Evolutionary conservation across 1,140 invertebrate genomes (phyloP), one percentile per base, ranked within the genome.

Genomic region (Solenopsis invicta): DNA sequence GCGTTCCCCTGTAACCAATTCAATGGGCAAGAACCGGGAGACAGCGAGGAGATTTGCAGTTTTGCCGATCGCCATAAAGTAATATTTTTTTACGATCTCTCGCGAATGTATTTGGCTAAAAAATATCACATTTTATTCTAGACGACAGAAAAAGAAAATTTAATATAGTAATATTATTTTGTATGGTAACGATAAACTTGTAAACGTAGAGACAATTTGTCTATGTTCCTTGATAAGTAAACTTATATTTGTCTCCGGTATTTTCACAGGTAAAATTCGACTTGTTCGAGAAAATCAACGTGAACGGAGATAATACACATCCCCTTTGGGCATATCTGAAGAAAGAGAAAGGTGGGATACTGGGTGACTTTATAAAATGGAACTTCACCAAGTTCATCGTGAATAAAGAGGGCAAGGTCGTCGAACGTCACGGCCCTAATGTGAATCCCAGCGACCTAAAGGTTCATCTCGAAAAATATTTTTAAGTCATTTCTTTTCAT

Each of bases 1-100:
- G 99, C 97, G n/a, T 99, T 99, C 94, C 99, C 99, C 0, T 99
- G 99, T 95, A 99, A 99, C 95, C 98, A 99, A 93, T 99, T 99
- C 94, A 97, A 96, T 41, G 96, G 96, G 3, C 98, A 98, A 95
- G 98, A 99, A 95, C 98, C 98, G 1, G 95, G 95, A 10, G 96
- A 96, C 0, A 96, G 95, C 75, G 96, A 97, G 16, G 97, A 98
- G 52, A 98, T 99, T 91, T 97, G 98, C 62, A 96, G 96, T 74
- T 98, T 98, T 92, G 96, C 97, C 18, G 95, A 96, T 64, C 96
- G 97, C 62, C 96, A 97, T 75, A 97, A 97, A 86, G 97, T 97
- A 5, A 96, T 48, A 34, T 29, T 1, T 54, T 21, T n/a, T 61
- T 18, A 62, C n/a, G 1, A 78, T 9, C 29, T 37, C 6, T 64